These are phyloP conservation scores for Drosophila erecta DNA, from an alignment of 1,140 invertebrate genomes.

Conservation along the genomic window DNA sequence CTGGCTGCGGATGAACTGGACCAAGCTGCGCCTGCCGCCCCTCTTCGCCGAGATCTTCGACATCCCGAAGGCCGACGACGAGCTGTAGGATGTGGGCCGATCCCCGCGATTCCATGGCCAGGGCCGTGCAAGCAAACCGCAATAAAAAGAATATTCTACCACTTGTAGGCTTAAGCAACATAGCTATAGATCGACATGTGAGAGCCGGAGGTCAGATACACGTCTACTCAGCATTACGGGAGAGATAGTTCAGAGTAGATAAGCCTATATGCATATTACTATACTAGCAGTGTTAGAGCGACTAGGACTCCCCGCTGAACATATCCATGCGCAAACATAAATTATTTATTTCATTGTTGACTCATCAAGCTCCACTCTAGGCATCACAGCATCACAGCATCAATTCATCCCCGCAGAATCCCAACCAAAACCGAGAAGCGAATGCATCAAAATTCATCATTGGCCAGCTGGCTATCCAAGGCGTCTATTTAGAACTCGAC, in stretches of 20 bases:
- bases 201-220: conserved; percentile 51
- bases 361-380: conserved; percentile 48
- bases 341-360: conserved; percentile 81
- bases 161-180: conserved; percentile 60
- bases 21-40: conserved; percentile 93
- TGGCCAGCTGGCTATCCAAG: conserved; percentile 49
- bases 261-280: conserved; percentile 48
- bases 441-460: conserved; percentile 17
- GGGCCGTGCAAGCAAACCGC: conserved; percentile 55
- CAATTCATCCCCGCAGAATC: conserved; percentile 5
- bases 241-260: conserved; percentile 56
- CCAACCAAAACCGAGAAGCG: not conserved
- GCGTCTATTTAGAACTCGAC: conserved; percentile 71
- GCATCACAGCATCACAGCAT: conserved; percentile 19
- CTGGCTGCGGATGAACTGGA: conserved; percentile 96
- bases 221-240: conserved; percentile 62
- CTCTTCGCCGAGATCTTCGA: conserved; percentile 99
- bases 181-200: conserved; percentile 47
- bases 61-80: conserved; percentile 95
- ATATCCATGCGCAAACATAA: conserved; percentile 79
- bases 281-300: conserved; percentile 57
- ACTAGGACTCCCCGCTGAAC: conserved; percentile 58
- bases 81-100: conserved; percentile 55
- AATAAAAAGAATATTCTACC: conserved; percentile 45
- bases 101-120: conserved; percentile 28